Base-by-base conservation (phyloP, 2,113 vertebrate genomes). In the Gavialis gangeticus region DNA sequence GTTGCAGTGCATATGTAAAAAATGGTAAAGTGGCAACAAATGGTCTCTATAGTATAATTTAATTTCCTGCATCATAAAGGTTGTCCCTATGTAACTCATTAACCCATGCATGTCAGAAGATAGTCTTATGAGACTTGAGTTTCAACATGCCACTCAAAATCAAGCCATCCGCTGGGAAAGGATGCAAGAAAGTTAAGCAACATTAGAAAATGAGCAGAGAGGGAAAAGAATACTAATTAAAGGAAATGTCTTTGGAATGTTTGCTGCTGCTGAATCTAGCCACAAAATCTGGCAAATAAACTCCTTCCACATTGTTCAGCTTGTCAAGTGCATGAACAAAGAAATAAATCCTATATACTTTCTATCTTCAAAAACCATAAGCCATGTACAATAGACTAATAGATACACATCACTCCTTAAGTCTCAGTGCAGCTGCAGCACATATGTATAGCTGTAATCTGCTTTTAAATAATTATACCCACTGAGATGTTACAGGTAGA, bases 361-460 rank as follows among this genome's bases (percentile, higher is more conserved):
- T 79, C 1, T 8, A 0, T 15, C n/a, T 12, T n/a, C 21, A 7
- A 8, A 4, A 67, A 3, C 16, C 83, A 21, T 0, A 0, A 14
- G 0, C 6, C 46, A 0, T 0, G 0, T 76, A 58, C 46, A 71
- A n/a, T 54, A 19, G 19, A n/a, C 19, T 10, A 17, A 1, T 4
- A n/a, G 24, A 27, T 28, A 13, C 28, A 12, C 55, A 0, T 9
- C 11, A 12, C 58, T 17, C 25, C 34, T 76, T 56, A 11, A 78
- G 27, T 76, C 64, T 21, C 25, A 25, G 71, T 46, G 71, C 25
- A 85, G 54, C 73, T 34, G 5, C n/a, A 75, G 71, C 2, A 4
- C 55, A 59, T 75, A 64, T 4, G 24, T 75, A 24, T 22, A 63
- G 64, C 7, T 17, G 30, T 55, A 2, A 0, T 13, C 46, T 90